A percentile compares a stretch with the other conserved stretches of the same genome.
Conservation (phyloP, 2,113 vertebrate species). For the Actinemys pallida region DNA sequence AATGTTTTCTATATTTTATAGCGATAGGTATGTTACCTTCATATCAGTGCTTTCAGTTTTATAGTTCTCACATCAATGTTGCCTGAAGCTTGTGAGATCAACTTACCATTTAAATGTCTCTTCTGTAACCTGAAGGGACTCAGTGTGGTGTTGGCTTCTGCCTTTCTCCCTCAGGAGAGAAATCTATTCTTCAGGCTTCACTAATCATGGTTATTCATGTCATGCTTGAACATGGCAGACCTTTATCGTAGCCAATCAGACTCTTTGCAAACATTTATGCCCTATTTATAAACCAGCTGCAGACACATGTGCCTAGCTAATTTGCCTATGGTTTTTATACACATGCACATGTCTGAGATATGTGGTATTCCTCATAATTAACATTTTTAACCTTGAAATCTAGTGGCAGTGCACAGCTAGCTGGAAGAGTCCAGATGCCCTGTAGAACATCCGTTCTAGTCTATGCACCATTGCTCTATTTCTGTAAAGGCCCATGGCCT, state of each 20-base stretch:
- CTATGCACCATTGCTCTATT: not conserved
- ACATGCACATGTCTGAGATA: not conserved
- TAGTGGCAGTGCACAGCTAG: fast-evolving
- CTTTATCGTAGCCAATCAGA: not conserved
- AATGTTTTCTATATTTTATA: fast-evolving
- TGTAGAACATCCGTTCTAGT: not conserved
- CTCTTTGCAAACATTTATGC: not conserved
- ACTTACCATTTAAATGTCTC: not conserved
- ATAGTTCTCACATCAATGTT: too few relatives aligned
- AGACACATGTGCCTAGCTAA: not conserved
- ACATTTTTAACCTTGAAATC: fast-evolving
- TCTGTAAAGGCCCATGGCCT: not conserved
- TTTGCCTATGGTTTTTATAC: fast-evolving
- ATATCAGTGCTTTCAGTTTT: not conserved
- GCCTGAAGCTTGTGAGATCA: not conserved
- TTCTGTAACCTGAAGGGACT: not conserved
- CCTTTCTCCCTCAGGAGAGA: not conserved
- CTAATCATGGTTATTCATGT: not conserved
- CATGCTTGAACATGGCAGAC: fast-evolving
- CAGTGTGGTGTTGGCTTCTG: fast-evolving
- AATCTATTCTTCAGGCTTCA: not conserved
- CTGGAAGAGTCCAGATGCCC: not conserved
- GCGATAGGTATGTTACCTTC: fast-evolving
- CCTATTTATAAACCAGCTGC: fast-evolving
- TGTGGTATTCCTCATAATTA: not conserved